Conservation (phyloP, 1,140 invertebrate species). For the Aphelenchoides fujianensis region DNA sequence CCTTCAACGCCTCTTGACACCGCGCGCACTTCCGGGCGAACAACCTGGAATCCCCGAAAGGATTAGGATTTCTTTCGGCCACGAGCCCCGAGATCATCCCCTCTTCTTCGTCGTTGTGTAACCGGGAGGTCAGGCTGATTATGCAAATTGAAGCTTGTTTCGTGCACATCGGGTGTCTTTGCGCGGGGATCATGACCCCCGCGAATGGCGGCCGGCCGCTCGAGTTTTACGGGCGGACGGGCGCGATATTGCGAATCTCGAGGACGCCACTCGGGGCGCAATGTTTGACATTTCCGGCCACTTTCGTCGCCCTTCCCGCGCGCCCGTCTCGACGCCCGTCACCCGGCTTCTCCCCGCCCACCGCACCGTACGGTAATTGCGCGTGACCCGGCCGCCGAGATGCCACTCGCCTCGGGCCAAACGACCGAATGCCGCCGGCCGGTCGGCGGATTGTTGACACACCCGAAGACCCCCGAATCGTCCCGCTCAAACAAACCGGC, state of each 20-base stretch:
- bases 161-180: background rate
- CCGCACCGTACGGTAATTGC: no score
- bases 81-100: background rate
- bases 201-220: background rate
- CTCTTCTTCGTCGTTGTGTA: background rate
- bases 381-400: no score
- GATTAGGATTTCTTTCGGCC: background rate
- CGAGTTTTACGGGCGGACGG: background rate
- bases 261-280: background rate
- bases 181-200: background rate
- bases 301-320: background rate
- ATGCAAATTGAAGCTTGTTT: background rate
- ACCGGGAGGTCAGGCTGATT: background rate
- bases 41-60: constrained; percentile 17
- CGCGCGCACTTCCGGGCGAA: constrained; percentile 21
- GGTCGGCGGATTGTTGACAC: no score
- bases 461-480: no score
- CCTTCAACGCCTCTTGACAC: constrained; percentile 2
- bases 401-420: no score
- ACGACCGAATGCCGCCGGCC: no score
- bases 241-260: background rate
- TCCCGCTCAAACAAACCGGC: no score
- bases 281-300: background rate
- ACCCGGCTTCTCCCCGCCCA: no score
- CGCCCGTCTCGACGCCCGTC: no score